phyloP scores from a whole-genome alignment of 1,140 invertebrate species.

The Asobara japonica region DNA sequence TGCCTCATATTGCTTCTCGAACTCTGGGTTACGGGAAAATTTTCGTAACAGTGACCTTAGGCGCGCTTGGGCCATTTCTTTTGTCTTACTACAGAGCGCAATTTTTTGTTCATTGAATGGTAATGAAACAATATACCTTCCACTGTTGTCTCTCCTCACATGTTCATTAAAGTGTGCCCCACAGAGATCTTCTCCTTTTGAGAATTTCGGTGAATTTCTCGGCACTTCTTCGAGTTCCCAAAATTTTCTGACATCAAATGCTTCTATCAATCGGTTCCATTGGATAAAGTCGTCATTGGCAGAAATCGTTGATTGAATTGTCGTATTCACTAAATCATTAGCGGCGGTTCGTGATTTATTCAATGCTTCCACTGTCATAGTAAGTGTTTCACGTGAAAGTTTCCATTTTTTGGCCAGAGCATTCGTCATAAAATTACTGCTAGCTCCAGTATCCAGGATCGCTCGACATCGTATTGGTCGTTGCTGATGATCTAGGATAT shows the following conservation, averaged over 20 bases:
- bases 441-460: conserved; percentile 3
- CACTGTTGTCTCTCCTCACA: conserved; percentile 13
- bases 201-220: neutral
- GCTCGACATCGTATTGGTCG: conserved; percentile 1
- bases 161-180: conserved; percentile 20
- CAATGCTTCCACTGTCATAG: neutral
- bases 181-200: conserved; percentile 13
- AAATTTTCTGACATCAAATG: conserved; percentile 20
- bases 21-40: conserved; percentile 36
- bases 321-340: neutral
- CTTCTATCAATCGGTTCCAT: neutral
- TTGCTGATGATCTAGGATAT: neutral
- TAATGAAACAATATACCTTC: conserved; percentile 30
- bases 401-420: neutral
- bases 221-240: conserved; percentile 32
- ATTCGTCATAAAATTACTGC: conserved; percentile 24
- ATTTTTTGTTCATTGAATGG: conserved; percentile 27
- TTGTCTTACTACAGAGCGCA: neutral
- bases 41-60: conserved; percentile 37
- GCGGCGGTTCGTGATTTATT: neutral
- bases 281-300: neutral
- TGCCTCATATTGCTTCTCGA: conserved; percentile 47
- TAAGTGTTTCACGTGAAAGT: neutral
- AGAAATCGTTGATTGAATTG: neutral
- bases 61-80: conserved; percentile 39